Percentiles rank a stretch among this genome's conserved stretches.
Evolutionary conservation across 35 echinoderm and acorn worm genomes (phyloP).

Genomic region (Ptychodera flava): DNA sequence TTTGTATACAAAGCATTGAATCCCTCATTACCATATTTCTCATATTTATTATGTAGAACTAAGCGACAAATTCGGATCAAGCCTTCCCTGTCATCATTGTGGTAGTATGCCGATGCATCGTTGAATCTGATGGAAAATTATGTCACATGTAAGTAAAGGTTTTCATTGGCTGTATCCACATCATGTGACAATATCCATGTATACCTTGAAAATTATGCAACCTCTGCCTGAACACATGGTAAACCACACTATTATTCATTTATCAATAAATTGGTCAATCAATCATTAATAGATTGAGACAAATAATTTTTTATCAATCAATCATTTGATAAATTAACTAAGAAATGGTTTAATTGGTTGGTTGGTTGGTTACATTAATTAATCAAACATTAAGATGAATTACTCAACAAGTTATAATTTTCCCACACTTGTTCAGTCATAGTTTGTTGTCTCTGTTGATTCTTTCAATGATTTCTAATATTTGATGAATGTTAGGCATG

Average conservation of each 20-base stretch:
- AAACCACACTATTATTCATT: neutral
- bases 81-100: slow-evolving; percentile 85
- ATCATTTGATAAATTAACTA: too few species aligned
- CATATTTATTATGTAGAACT: slow-evolving; percentile 89
- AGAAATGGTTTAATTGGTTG: too few species aligned
- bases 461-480: neutral
- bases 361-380: too few species aligned
- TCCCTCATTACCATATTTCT: slow-evolving; percentile 92
- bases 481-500: neutral
- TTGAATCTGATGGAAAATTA: slow-evolving; percentile 64
- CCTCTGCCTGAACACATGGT: neutral
- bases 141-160: neutral
- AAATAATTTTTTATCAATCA: too few species aligned
- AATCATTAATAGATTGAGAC: too few species aligned
- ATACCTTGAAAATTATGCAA: neutral
- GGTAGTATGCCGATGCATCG: slow-evolving; percentile 96
- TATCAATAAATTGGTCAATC: neutral
- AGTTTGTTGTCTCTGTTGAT: neutral
- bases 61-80: slow-evolving; percentile 76
- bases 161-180: neutral
- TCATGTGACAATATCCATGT: neutral
- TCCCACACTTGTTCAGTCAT: neutral
- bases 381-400: too few species aligned
- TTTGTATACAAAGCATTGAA: slow-evolving; percentile 97
- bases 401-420: neutral